Base-by-base conservation (phyloP, 2,888 invertebrate species). In the Phengaris arion region DNA sequence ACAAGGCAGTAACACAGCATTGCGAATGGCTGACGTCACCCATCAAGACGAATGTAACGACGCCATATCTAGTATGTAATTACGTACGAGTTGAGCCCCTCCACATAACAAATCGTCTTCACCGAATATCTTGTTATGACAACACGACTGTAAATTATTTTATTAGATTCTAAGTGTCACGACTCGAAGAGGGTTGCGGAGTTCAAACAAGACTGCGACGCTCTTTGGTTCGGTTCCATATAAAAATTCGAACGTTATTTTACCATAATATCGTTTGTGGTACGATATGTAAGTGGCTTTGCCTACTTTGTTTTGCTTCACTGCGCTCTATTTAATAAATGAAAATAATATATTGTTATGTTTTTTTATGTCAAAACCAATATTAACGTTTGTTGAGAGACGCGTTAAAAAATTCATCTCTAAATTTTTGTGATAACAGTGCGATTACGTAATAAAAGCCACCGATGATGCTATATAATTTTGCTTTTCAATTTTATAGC, bases 41-140 rank as follows among this genome's bases (percentile, higher is more conserved):
- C 52, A 54, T 54, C 72, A 72, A 54, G 51, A 75, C 74, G 54
- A 75, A 75, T 55, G 77, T 52, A 72, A 75, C 57, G 64, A 74
- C 57, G 76, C 57, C 59, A 55, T 68, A 13, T 48, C 74, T 74
- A 74, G 57, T 72, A 72, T 22, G 55, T 75, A 75, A 75, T 75
- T 75, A 75, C 75, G 57, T 76, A 46, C 59, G 74, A 64, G 72
- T 52, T 68, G 46, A 52, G 75, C 75, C 77, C 76, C 76, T 78
- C 76, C 74, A 68, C 74, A 75, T 76, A 75, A 75, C 77, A 76
- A 69, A 77, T 74, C 72, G 74, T 74, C 77, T 73, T 74, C 75
- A 72, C 76, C 74, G 75, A 76, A 77, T 75, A 74, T 76, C 76
- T 76, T 75, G 73, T 73, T 74, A 78, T 76, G 48, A 78, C 57